A percentile compares a stretch with the other conserved stretches of the same genome.
phyloP scores from a whole-genome alignment of 2,113 vertebrate genomes.

The Cryptotis parvus region DNA sequence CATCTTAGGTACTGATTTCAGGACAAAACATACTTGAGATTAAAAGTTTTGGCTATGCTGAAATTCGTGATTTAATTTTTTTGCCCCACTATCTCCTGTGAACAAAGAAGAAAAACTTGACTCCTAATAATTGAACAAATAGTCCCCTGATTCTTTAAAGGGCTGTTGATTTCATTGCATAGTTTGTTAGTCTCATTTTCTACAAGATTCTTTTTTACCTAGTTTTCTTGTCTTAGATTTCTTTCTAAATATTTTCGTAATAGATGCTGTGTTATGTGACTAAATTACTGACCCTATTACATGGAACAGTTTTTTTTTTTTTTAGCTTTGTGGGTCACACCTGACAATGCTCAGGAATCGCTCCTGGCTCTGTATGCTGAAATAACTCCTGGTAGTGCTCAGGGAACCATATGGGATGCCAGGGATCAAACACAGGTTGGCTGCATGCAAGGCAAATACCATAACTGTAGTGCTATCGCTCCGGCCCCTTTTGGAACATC shows the following conservation, averaged over 20 bases:
- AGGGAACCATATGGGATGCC: too few relatives aligned
- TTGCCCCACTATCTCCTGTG: not conserved
- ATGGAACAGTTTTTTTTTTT: too few relatives aligned
- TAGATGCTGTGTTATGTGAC: not conserved
- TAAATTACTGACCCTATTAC: not conserved
- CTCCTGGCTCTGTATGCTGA: too few relatives aligned
- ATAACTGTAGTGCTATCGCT: too few relatives aligned
- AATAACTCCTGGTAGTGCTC: too few relatives aligned
- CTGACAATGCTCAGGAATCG: too few relatives aligned
- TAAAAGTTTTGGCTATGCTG: too few relatives aligned
- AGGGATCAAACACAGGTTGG: too few relatives aligned
- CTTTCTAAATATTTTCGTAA: not conserved
- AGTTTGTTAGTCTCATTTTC: not conserved
- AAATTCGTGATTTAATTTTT: not conserved
- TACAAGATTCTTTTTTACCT: not conserved
- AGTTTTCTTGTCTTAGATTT: not conserved
- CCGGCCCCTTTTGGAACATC: too few relatives aligned
- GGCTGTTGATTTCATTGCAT: not conserved
- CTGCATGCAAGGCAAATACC: too few relatives aligned
- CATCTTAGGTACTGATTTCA: not conserved
- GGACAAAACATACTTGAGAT: not conserved
- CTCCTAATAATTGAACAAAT: too few relatives aligned
- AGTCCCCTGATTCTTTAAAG: not conserved
- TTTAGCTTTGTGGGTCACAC: too few relatives aligned
- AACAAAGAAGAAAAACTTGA: slow-evolving; percentile 35